These are phyloP conservation scores for Ptilorrhoa leucosticta DNA, from an alignment of 2,113 vertebrate species.

Conservation along the genomic window DNA sequence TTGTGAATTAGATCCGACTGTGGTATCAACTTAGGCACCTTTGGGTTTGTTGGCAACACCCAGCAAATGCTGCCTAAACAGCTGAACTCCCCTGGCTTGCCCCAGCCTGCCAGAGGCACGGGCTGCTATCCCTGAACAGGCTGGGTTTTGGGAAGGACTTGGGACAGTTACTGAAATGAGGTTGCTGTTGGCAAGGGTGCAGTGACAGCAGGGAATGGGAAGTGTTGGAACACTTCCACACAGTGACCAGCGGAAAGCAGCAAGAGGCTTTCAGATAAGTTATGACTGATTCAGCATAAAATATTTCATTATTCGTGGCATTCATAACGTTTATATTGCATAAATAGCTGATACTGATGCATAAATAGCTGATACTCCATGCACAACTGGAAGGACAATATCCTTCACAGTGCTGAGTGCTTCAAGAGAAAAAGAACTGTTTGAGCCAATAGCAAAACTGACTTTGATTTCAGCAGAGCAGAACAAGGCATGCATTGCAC, in stretches of 20 bases:
- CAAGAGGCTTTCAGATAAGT: not conserved
- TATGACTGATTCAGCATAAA: not conserved
- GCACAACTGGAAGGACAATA: not conserved
- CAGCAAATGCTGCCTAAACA: not conserved
- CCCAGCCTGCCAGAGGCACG: not conserved
- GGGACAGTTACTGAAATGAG: not conserved
- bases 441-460: not conserved
- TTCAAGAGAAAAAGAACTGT: not conserved
- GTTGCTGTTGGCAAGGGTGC: not conserved
- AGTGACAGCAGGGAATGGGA: not conserved
- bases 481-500: not conserved
- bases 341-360: not conserved
- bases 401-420: not conserved
- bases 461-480: not conserved
- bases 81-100: not conserved
- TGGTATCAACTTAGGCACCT: not conserved
- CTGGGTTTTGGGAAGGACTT: not conserved
- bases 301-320: not conserved
- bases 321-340: not conserved
- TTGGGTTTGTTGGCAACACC: not conserved
- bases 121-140: not conserved
- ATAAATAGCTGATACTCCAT: not conserved
- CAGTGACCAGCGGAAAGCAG: not conserved
- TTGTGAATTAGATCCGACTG: not conserved
- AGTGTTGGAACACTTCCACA: not conserved